A percentile compares a stretch with the other conserved stretches of the same genome.
Evolutionary conservation across 2,797 vertebrate genomes (phyloP).

Genomic region (Channa striata): DNA sequence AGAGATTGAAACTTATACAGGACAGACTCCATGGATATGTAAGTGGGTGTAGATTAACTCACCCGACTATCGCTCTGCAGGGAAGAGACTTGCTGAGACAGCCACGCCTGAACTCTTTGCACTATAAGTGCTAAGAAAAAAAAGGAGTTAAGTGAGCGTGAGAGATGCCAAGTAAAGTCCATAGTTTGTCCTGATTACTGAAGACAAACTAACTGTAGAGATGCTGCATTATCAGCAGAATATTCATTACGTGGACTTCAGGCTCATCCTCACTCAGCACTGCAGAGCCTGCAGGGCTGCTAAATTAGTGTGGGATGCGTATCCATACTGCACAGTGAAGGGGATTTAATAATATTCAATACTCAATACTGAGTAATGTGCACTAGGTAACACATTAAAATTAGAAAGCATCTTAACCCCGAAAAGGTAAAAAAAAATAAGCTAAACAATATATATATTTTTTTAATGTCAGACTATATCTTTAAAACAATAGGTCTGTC

Average conservation of each 20-base stretch:
- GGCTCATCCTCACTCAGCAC: slow-evolving; percentile 32
- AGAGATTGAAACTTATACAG: slow-evolving; percentile 23
- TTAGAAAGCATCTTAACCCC: too few relatives aligned
- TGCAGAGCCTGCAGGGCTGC: not conserved
- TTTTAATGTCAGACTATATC: too few relatives aligned
- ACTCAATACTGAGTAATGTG: too few relatives aligned
- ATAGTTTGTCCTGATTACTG: slow-evolving; percentile 20
- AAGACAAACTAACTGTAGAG: not conserved
- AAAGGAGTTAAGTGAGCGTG: slow-evolving; percentile 28
- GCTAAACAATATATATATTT: too few relatives aligned
- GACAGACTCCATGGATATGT: slow-evolving; percentile 25
- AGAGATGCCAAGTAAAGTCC: slow-evolving; percentile 10
- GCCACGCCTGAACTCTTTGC: slow-evolving; percentile 93
- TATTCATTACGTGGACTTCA: slow-evolving; percentile 25
- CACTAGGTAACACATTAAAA: not conserved
- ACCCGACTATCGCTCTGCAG: slow-evolving; percentile 93
- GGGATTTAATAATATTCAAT: slow-evolving; percentile 7
- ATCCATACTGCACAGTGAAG: not conserved
- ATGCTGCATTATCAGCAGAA: slow-evolving; percentile 2
- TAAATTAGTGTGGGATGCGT: slow-evolving; percentile 16
- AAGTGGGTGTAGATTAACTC: slow-evolving; percentile 78
- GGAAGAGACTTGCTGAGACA: slow-evolving; percentile 94
- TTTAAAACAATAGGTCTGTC: too few relatives aligned
- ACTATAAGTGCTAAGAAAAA: slow-evolving; percentile 88
- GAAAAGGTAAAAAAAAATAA: too few relatives aligned